phyloP scores from a whole-genome alignment of 2,888 invertebrate species.

The Acanthoscelides obtectus region DNA sequence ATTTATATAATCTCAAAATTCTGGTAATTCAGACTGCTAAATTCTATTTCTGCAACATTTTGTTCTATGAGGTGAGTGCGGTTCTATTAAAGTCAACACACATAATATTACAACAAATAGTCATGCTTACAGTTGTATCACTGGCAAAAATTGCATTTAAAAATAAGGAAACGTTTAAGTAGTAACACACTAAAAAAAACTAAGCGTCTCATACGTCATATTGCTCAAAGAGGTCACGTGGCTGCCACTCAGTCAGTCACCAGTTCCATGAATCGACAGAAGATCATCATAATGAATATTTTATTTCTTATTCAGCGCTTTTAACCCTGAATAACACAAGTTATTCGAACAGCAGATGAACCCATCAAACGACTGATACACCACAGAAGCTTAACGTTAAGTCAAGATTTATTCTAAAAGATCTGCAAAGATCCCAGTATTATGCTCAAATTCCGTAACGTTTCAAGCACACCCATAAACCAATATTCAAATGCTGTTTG shows the following conservation, averaged over 20 bases:
- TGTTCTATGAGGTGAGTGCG: conserved; percentile 36
- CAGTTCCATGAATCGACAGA: conserved; percentile 1
- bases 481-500: too few species aligned
- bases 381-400: too few species aligned
- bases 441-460: too few species aligned
- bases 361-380: too few species aligned
- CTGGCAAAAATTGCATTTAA: conserved; percentile 21
- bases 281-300: background rate
- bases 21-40: background rate
- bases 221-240: conserved; percentile 18
- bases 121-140: conserved; percentile 17
- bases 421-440: too few species aligned
- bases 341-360: too few species aligned
- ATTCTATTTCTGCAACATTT: conserved; percentile 3
- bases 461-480: too few species aligned
- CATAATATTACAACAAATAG: conserved; percentile 7
- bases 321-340: too few species aligned
- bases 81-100: conserved; percentile 28
- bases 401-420: too few species aligned
- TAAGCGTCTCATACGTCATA: conserved; percentile 22
- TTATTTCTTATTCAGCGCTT: too few species aligned
- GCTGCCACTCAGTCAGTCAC: conserved; percentile 21
- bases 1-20: background rate
- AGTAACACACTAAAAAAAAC: conserved; percentile 19
- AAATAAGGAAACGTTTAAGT: conserved; percentile 10